Base-by-base conservation (phyloP, 2,113 vertebrate species). In the Coptodon bakossiorum region DNA sequence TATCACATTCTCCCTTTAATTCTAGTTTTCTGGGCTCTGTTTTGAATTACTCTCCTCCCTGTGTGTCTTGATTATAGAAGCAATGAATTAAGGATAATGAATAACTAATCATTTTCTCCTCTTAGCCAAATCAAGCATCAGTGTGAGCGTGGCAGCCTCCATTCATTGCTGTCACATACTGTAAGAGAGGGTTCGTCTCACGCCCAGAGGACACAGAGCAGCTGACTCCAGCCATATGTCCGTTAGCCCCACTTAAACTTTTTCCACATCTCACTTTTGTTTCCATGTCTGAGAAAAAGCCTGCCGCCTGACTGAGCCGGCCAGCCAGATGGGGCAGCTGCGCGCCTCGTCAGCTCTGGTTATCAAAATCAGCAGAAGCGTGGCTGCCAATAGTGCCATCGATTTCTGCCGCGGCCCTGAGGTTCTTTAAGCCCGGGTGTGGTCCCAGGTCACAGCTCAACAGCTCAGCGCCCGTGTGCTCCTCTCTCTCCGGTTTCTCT, bases 381-480 rank as follows among this genome's bases (percentile, higher is more conserved):
- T 2, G 59, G 5, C 81, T 87, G 91, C 88, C 81, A 84, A 63
- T 27, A 81, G 82, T 8, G n/a, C 80, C 85, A 90, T 91, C 38
- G 86, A 94, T 91, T 92, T 83, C 34, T 53, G 59, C 73, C 6
- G 56, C 9, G 14, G 76, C 83, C 73, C 79, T 59, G 83, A 81
- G 87, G 82, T 82, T 6, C 38, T 57, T 76, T 86, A 19, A 89
- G 89, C 86, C 3, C 22, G 22, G 85, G 71, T 48, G 71, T 9
- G 45, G 40, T 91, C 89, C 82, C 89, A 27, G 90, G 91, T 93
- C 93, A 90, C 88, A 88, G 71, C 80, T 91, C 81, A 83, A 89
- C 87, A 88, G 80, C 80, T 89, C 81, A 82, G 13, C 43, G 45
- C 56, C 83, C 76, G 56, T 10, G 79, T 17, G n/a, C 16, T 10